Evolutionary conservation across 2,113 vertebrate genomes (phyloP), one percentile per base, ranked within the genome.

Genomic region (Cinclus mexicanus): DNA sequence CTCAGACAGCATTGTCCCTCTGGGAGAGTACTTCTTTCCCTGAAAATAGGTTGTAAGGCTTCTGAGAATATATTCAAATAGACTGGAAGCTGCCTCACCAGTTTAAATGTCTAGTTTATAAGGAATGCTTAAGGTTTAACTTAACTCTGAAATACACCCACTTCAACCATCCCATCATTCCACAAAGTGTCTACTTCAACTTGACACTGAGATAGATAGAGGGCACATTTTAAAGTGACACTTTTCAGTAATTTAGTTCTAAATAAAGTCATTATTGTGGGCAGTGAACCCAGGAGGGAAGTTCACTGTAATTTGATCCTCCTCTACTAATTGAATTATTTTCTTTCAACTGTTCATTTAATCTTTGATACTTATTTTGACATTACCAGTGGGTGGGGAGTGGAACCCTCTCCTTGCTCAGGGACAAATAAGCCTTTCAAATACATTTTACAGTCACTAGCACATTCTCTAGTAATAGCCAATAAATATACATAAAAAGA

Each of bases 1-100:
- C 68, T 70, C 12, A 63, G n/a, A 70, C 12, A 0, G 0, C 41
- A 52, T 9, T 0, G 2, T n/a, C 29, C 15, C 11, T 63, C 24
- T 49, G n/a, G 29, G 20, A 75, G 19, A 68, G 9, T 55, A 39
- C 17, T 70, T 12, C 25, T 82, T 75, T 20, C 33, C 17, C 57
- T 71, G n/a, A 75, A 88, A 95, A 71, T 3, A 56, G 3, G 7
- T 26, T 81, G 17, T 25, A 68, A 29, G 69, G 41, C 49, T 75
- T 75, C 7, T 2, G 3, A 82, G 52, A 75, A 28, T 56, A 37
- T 57, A 20, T 64, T 82, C 23, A 68, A 59, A 63, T 7, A 52
- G 39, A 47, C 20, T 37, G 56, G 24, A 64, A 82, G 26, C 13
- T 71, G 37, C 20, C 17, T 83, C 46, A 46, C 6, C 2, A 4